phyloP scores from a whole-genome alignment of 1,140 invertebrate species.

The Panagrolaimus sp. region DNA sequence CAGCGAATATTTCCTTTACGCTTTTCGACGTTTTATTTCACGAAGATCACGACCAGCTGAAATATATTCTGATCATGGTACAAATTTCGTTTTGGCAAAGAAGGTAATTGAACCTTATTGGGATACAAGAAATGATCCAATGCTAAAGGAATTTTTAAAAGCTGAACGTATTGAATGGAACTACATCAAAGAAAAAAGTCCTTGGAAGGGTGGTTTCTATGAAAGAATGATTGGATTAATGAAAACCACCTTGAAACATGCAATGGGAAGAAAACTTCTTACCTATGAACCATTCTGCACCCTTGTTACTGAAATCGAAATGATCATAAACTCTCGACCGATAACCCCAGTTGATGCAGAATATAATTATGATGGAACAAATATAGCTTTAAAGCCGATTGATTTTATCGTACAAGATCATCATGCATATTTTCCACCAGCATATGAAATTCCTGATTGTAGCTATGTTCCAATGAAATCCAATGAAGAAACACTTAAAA shows the following conservation, averaged over 20 bases:
- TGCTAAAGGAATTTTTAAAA: neutral
- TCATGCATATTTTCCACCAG: no score
- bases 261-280: neutral
- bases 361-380: neutral
- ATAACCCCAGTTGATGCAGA: neutral
- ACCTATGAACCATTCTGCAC: neutral
- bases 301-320: neutral
- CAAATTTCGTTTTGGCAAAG: neutral
- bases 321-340: neutral
- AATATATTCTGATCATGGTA: neutral
- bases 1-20: constrained; percentile 2
- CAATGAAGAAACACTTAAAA: no score
- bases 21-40: neutral
- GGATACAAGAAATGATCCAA: neutral
- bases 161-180: constrained; percentile 10
- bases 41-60: neutral
- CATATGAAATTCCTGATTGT: no score
- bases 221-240: constrained; percentile 2
- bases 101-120: neutral
- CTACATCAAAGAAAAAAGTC: neutral
- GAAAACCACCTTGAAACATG: neutral
- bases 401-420: no score
- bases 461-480: no score
- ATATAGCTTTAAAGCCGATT: neutral
- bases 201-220: constrained; percentile 9